Percentiles rank a stretch among this genome's conserved stretches.
These are phyloP conservation scores for Pseudobourletiella spinata DNA, from an alignment of 1,140 invertebrate species.

Conservation along the genomic window DNA sequence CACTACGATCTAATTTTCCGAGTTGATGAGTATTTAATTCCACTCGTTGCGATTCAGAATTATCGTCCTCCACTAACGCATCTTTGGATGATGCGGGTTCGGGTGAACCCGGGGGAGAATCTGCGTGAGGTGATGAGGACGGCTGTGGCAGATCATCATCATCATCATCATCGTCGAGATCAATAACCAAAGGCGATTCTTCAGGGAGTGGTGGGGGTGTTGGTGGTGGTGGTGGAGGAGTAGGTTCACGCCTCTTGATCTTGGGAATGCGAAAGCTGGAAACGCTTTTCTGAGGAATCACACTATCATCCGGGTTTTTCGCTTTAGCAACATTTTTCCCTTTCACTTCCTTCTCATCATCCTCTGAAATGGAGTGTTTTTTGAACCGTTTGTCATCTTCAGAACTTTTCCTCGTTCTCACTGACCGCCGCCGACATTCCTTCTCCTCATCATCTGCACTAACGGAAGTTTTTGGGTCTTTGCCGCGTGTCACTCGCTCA, in stretches of 20 bases:
- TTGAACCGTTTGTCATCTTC: background rate
- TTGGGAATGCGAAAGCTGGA: slow-evolving; percentile 23
- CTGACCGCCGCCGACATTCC: background rate
- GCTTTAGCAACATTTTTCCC: background rate
- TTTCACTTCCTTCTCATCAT: background rate
- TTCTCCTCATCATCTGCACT: background rate
- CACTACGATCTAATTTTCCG: too few species aligned
- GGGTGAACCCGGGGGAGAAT: too few species aligned
- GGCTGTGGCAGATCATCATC: background rate
- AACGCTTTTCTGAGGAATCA: background rate
- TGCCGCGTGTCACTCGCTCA: background rate
- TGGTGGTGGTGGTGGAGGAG: slow-evolving; percentile 4
- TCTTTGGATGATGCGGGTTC: too few species aligned
- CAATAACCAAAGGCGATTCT: background rate
- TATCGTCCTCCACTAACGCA: too few species aligned
- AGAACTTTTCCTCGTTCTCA: background rate
- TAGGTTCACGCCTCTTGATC: slow-evolving; percentile 17
- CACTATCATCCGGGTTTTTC: background rate
- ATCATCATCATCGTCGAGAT: background rate
- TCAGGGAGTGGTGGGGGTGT: background rate
- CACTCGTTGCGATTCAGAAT: too few species aligned
- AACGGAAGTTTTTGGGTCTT: background rate
- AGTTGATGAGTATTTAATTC: too few species aligned
- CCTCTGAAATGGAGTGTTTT: too few species aligned
- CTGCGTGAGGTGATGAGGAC: too few species aligned